Percentiles rank a stretch among this genome's conserved stretches.
These are phyloP conservation scores for Ptiloglossa arizonensis DNA, from an alignment of 1,140 invertebrate genomes.

Conservation along the genomic window DNA sequence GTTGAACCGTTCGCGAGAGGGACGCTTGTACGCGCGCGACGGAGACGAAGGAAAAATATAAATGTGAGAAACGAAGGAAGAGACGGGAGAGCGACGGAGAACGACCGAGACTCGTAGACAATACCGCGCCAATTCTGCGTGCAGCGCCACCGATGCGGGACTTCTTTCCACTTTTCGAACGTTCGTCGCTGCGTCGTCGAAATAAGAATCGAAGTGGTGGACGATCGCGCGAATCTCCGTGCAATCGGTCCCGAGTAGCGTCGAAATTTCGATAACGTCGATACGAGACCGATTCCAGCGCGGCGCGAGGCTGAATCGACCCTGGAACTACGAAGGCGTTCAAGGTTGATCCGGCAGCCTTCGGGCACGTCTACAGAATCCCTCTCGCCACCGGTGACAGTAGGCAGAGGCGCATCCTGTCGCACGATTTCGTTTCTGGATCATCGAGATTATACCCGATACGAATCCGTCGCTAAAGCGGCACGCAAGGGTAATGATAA, in stretches of 20 bases:
- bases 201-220: slow-evolving; percentile 14
- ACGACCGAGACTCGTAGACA: slow-evolving; percentile 31
- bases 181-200: neutral
- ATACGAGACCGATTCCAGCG: too few species aligned
- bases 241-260: neutral
- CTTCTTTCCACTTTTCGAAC: slow-evolving; percentile 37
- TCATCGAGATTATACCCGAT: neutral
- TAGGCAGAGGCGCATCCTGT: too few species aligned
- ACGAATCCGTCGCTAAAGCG: slow-evolving; percentile 1
- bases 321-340: neutral
- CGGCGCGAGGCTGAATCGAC: neutral
- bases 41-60: slow-evolving; percentile 60
- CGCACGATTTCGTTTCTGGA: neutral
- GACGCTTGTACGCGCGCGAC: slow-evolving; percentile 15
- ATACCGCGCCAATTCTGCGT: slow-evolving; percentile 53
- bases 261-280: neutral
- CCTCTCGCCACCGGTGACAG: neutral
- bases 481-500: slow-evolving; percentile 30
- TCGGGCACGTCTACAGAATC: neutral
- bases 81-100: slow-evolving; percentile 21
- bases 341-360: neutral
- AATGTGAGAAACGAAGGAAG: slow-evolving; percentile 36
- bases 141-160: slow-evolving; percentile 26
- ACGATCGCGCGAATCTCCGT: slow-evolving; percentile 9
- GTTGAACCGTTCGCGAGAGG: slow-evolving; percentile 71